Base-by-base conservation (phyloP, 30 jellyfish, hydroid and myxozoan genomes). In the Morbakka virulenta region DNA sequence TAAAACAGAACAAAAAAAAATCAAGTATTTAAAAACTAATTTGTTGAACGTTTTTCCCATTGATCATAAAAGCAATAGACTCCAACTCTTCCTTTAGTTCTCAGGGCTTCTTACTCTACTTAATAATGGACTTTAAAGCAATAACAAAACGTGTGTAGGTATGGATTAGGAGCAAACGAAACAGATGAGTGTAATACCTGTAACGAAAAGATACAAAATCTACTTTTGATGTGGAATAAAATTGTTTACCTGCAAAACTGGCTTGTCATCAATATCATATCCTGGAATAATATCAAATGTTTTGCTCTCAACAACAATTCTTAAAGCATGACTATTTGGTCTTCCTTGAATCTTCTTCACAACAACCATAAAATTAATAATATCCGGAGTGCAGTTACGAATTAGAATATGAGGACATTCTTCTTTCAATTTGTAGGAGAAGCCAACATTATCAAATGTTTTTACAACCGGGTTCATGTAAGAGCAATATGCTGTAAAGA, bases 351-450 rank as follows among this genome's bases (percentile, higher is more conserved):
- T 29, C 35, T 32, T 69, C 23, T 61, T 51, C 13, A 77, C 28
- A 79, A 84, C 31, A 0, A 84, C 95, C 86, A 75, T 32, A 21
- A 84, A 74, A 36, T 64, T 80, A 6, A 88, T 74, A 82, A 84
- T 74, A 80, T 84, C 75, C 3, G 32, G 61, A 82, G 67, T 72
- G 75, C 95, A 84, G 79, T 72, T 84, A 72, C 95, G 89, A 34
- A 84, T 41, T 69, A 84, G 95, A 12, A 84, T 49, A 23, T 84
- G 95, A n/a, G 64, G 88, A 52, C 95, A 84, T 29, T 35, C 65
- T 2, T 84, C 66, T 9, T 21, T 48, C 52, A 84, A 36, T 32
- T 77, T 74, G 89, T 73, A 84, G 65, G 74, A 57, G 67, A 12
- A 84, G 68, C 51, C 81, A 28, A 49, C 77, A 35, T 74, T 74